A percentile compares a stretch with the other conserved stretches of the same genome.
These are phyloP conservation scores for Cossypha heuglini DNA, from an alignment of 2,797 vertebrate species.

Conservation along the genomic window DNA sequence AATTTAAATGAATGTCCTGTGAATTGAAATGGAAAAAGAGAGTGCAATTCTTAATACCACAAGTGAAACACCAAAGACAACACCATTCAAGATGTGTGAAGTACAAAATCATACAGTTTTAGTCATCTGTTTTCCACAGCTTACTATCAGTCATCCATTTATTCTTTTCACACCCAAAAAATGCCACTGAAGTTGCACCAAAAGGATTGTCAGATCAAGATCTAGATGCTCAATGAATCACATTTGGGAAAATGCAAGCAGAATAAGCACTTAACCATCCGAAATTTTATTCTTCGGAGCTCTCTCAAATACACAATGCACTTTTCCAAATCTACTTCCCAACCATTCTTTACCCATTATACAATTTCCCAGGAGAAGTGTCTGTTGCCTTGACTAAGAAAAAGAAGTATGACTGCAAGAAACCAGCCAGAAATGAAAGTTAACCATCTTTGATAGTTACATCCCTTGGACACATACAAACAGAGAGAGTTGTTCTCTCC, in stretches of 20 bases:
- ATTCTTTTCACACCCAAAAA: background rate
- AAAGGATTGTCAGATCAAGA: background rate
- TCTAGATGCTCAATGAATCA: background rate
- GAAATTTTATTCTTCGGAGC: background rate
- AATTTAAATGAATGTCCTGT: no score
- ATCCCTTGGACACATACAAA: background rate
- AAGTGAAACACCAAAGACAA: background rate
- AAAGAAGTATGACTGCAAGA: background rate
- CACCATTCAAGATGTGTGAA: fast-evolving
- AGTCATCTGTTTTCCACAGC: background rate
- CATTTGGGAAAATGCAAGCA: background rate
- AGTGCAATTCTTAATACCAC: background rate
- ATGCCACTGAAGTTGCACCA: background rate
- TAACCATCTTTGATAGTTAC: background rate
- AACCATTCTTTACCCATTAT: background rate
- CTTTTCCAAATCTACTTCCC: background rate
- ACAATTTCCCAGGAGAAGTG: background rate
- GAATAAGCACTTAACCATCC: background rate
- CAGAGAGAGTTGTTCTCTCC: background rate
- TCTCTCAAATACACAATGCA: background rate
- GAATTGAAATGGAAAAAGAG: background rate
- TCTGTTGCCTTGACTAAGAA: background rate
- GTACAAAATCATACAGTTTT: background rate
- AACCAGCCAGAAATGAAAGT: background rate
- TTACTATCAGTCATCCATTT: background rate